Evolutionary conservation across 2,113 vertebrate genomes (phyloP), one percentile per base, ranked within the genome.

Genomic region (Sinocyclocheilus anshuiensis): DNA sequence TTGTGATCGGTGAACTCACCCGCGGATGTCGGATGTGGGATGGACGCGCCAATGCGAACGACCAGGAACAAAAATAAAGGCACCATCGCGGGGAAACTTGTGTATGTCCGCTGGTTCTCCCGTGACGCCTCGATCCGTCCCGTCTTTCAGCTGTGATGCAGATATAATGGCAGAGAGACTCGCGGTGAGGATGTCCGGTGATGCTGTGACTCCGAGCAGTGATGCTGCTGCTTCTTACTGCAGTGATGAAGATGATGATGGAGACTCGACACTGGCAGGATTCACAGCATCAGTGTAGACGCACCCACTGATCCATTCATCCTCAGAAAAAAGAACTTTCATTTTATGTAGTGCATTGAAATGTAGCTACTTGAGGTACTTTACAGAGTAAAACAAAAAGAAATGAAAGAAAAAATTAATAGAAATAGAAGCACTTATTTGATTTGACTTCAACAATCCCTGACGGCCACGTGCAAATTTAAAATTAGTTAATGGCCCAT

Each of bases 21-120:
- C 61, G 42, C n/a, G 24, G 50, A 74, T 26, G 29, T 72, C 50
- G 76, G 53, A 80, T 87, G 75, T 80, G 82, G 76, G 86, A 84
- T 33, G 77, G 76, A 72, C 26, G 53, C 82, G 67, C 15, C 53
- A 50, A 84, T 78, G 86, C 82, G 16, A 24, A 84, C 16, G 48
- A 87, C 0, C 81, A 84, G 48, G 39, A 82, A 59, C 39, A 87
- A 77, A 84, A 87, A 74, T n/a, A 84, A 61, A 84, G 86, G 53
- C 69, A 87, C 24, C 81, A 84, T 80, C 6, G 57, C 76, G 22
- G 57, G 48, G 18, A 45, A 65, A 83, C 42, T 29, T 29, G 15
- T 29, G 55, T 15, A 12, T 39, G 42, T 84, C 33, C 69, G 16
- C 69, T 39, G 76, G 6, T 78, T 24, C 18, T 77, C 59, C 24